Base-by-base conservation (phyloP, 2,888 invertebrate species). In the Cordilura impudica region DNA sequence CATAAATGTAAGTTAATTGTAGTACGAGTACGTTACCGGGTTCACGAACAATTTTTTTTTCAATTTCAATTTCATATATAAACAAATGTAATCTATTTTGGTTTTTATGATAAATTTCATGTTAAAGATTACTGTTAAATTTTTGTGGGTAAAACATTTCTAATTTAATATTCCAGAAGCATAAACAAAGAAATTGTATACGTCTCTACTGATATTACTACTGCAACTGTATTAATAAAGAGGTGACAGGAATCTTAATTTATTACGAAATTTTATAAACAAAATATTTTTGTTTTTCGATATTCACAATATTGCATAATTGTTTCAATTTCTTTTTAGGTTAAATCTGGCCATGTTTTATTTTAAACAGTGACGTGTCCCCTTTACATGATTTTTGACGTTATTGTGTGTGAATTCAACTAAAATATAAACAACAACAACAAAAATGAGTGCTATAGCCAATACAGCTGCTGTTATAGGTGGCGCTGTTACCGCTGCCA, bases 401-500 rank as follows among this genome's bases (percentile, higher is more conserved):
- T 7, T 56, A 35, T 35, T 56, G 18, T 8, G 21, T 43, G 43
- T 43, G 39, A n/a, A n/a, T n/a, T n/a, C n/a, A n/a, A n/a, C n/a
- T 58, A 39, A 39, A 31, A 31, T 8, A 26, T 26, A 47, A 60
- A 35, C 47, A 2, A 31, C 1, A 7, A 89, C 88, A 83, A 31
- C 1, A 7, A 89, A 88, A 83, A 94, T 94, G 93, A 94, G 94
- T 88, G 91, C 93, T 71, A 91, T 94, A 88, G 92, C 93, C 83
- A 92, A 91, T 78, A 92, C 92, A 72, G 93, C 93, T 2, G 93
- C 92, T 83, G 93, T 94, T 45, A 90, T 95, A 81, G 92, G 94
- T 0, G 94, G 93, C 58, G 92, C 94, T 14, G 94, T 94, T 39
- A 92, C 92, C 58, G 93, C 92, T 14, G 91, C 93, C 43, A 93